Percentiles rank a stretch among this genome's conserved stretches.
These are phyloP conservation scores for Cryptus armator DNA, from an alignment of 2,888 invertebrate species.

Conservation along the genomic window DNA sequence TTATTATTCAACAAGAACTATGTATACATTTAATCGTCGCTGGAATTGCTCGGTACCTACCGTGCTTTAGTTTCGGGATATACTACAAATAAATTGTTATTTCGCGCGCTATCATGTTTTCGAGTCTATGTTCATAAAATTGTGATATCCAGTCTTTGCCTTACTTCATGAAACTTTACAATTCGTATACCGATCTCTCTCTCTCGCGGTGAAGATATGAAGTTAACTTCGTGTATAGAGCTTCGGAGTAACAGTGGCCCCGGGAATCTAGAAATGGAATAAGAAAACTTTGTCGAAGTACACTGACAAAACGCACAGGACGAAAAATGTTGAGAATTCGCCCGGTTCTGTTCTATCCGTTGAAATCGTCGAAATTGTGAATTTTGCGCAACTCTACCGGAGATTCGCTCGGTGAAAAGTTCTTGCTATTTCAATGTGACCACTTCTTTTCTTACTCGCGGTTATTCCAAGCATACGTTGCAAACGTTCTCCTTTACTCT, in stretches of 20 bases:
- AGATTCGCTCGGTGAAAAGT: constrained; percentile 62
- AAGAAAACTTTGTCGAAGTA: constrained; percentile 59
- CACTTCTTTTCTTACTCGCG: constrained; percentile 55
- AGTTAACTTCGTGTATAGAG: constrained; percentile 56
- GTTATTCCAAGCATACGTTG: constrained; percentile 64
- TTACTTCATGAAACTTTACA: not conserved
- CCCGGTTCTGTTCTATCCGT: constrained; percentile 46
- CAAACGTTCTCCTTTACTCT: constrained; percentile 22
- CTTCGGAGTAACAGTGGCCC: not conserved
- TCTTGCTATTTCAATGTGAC: constrained; percentile 65
- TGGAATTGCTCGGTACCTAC: no score
- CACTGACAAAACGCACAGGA: constrained; percentile 44
- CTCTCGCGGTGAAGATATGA: constrained; percentile 34
- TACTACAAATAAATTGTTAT: no score
- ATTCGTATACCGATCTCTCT: constrained; percentile 30
- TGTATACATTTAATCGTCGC: constrained; percentile 33
- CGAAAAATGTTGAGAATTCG: constrained; percentile 66
- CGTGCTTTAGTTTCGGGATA: no score
- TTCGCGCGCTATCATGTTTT: no score
- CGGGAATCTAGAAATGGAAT: constrained; percentile 60
- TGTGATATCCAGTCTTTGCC: no score
- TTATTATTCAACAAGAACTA: constrained; percentile 47
- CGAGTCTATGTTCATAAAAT: no score
- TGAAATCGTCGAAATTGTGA: constrained; percentile 64
- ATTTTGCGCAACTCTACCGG: constrained; percentile 42